Percentiles rank a stretch among this genome's conserved stretches.
These are phyloP conservation scores for Aricia artaxerxes DNA, from an alignment of 2,888 invertebrate genomes.

Conservation along the genomic window DNA sequence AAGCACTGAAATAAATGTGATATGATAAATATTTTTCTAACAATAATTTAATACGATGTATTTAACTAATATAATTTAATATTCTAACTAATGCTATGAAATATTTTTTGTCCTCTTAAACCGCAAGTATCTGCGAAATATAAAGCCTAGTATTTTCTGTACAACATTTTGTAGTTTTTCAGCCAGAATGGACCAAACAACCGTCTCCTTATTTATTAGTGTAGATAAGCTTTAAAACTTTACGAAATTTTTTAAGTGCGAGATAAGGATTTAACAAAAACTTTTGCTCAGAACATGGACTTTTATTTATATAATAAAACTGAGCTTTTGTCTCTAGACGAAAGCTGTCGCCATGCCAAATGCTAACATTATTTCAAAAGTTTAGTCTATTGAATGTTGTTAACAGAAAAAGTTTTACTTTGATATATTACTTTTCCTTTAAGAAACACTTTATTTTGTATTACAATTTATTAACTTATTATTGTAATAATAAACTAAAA, in stretches of 20 bases:
- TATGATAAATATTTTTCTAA: too few relatives aligned
- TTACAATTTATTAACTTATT: not conserved
- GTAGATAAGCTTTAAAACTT: slow-evolving; percentile 19
- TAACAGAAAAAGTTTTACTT: not conserved
- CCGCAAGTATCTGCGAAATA: not conserved
- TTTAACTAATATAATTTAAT: too few relatives aligned
- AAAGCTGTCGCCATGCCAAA: slow-evolving; percentile 22
- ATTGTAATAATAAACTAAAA: not conserved
- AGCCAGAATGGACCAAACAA: not conserved
- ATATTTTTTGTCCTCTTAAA: not conserved
- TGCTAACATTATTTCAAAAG: slow-evolving; percentile 21
- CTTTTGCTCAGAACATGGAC: not conserved
- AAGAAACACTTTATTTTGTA: not conserved
- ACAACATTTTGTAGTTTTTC: not conserved
- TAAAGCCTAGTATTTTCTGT: not conserved
- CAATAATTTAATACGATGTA: too few relatives aligned
- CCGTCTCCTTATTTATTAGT: slow-evolving; percentile 19
- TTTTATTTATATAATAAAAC: slow-evolving; percentile 22
- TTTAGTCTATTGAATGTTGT: slow-evolving; percentile 14
- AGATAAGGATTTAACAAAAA: slow-evolving; percentile 22
- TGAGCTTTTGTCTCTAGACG: slow-evolving; percentile 6
- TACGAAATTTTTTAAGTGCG: slow-evolving; percentile 6
- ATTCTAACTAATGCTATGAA: too few relatives aligned
- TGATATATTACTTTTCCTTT: slow-evolving; percentile 17
- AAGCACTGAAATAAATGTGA: too few relatives aligned